Base-by-base conservation (phyloP, 23 tunicate species). In the Trididemnum nubilum region DNA sequence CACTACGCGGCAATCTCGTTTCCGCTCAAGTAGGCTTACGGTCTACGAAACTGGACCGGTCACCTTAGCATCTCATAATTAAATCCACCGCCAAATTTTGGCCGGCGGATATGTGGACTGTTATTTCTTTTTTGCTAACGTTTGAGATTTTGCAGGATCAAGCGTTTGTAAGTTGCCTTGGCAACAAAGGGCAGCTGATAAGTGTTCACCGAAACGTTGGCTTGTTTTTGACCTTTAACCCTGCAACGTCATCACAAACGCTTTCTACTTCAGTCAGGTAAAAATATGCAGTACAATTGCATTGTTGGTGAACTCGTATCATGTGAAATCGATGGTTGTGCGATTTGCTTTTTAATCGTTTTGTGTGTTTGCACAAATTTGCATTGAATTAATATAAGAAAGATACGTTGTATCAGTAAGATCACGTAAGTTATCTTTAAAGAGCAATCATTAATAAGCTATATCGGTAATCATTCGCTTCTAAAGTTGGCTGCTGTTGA, bases 161-260 rank as follows among this genome's bases (percentile, higher is more conserved):
- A 63, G 82, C 88, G 28, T 76, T 60, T 66, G 77, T 85, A 52
- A 85, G 82, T 31, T 59, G 82, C 73, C 27, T 85, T 2, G 82
- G 88, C 21, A 60, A 61, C 67, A 77, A 85, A 33, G 88, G 88
- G 34, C 86, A 82, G 51, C 76, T 71, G 31, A 85, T 85, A 2
- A 59, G 29, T 24, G 76, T 85, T 22, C 64, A 85, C 35, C 66
- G 36, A 0, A 64, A 76, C 64, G 72, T 85, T 50, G 88, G 88
- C 2, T 65, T 85, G 9, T 85, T 85, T 31, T 65, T 85, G n/a
- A 85, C 88, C 1, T 85, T 85, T 32, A 85, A 85, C 51, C 82
- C 81, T 1, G 40, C 66, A 1, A 2, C 67, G n/a, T 18, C 81
- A 7, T 52, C 66, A 9, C 65, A 24, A 4, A 25, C 38, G 2